Base-by-base conservation (phyloP, 2,797 vertebrate species). In the Darevskia nairensis region DNA sequence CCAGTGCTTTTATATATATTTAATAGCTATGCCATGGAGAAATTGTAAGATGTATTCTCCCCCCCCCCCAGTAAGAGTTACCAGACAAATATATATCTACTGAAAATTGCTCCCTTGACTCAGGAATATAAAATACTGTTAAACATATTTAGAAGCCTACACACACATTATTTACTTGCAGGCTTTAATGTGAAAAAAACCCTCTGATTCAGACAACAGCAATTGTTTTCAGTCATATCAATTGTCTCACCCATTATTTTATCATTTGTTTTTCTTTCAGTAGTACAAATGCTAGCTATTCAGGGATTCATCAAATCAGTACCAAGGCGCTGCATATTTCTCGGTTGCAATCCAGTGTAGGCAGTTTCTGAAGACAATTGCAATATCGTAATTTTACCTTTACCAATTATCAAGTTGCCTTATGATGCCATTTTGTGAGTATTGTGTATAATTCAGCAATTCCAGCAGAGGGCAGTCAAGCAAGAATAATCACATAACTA, bases 401-500 rank as follows among this genome's bases (percentile, higher is more conserved):
- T 75, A 10, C 87, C 25, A 29, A 90, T 90, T 89, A 74, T 89
- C 77, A 83, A 71, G 80, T 87, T 89, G 88, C 74, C 87, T 85
- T 84, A 74, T 90, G 84, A 87, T 82, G 85, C 81, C 66, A 25
- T 77, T 81, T 90, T 88, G 91, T 92, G 84, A 86, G 86, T 90
- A 77, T 91, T 88, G 89, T 96, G 96, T 95, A 93, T 93, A 90
- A 90, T 87, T 32, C 92, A 74, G 89, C 91, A 96, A 72, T 93
- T 95, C 97, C 97, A 97, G 96, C 96, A 97, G 97, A 97, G 97
- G 97, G 97, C 97, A 95, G 96, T 94, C 97, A 95, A 97, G 96
- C 97, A 97, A 94, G 97, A 97, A 95, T 94, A 97, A 97, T 97
- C 95, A 95, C 88, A 91, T 93, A 91, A 77, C 81, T 93, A 92